A percentile compares a stretch with the other conserved stretches of the same genome.
These are phyloP conservation scores for Oscheius sp. DNA, from an alignment of 2,888 invertebrate genomes.

Conservation along the genomic window DNA sequence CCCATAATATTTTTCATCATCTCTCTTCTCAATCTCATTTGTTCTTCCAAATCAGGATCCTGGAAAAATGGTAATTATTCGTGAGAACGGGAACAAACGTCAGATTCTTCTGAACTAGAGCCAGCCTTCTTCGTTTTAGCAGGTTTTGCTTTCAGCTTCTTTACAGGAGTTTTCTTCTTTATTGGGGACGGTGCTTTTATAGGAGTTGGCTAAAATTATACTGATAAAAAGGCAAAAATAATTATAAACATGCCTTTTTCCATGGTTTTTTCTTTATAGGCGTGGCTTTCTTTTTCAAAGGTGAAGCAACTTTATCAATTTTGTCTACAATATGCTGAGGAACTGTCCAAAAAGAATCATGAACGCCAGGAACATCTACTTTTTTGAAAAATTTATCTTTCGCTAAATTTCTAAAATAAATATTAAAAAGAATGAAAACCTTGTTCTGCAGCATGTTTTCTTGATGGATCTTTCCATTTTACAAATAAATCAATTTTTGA, in stretches of 20 bases:
- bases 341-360: slow-evolving; percentile 12
- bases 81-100: not conserved
- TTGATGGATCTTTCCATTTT: slow-evolving; percentile 33
- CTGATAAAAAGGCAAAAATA: not conserved
- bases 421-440: not conserved
- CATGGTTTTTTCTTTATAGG: slow-evolving; percentile 2
- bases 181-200: not conserved
- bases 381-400: slow-evolving; percentile 15
- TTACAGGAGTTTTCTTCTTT: not conserved
- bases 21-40: slow-evolving; percentile 1
- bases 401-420: not conserved
- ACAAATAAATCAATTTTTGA: slow-evolving; percentile 36
- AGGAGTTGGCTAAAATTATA: not conserved
- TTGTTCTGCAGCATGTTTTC: not conserved
- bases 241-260: not conserved
- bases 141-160: not conserved
- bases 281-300: slow-evolving; percentile 1
- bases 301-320: not conserved
- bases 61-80: not conserved
- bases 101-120: not conserved
- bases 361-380: slow-evolving; percentile 30
- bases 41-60: not conserved
- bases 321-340: slow-evolving; percentile 6
- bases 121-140: not conserved
- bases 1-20: slow-evolving; percentile 20